phyloP scores from a whole-genome alignment of 2,113 vertebrate genomes.

The Nestor notabilis region DNA sequence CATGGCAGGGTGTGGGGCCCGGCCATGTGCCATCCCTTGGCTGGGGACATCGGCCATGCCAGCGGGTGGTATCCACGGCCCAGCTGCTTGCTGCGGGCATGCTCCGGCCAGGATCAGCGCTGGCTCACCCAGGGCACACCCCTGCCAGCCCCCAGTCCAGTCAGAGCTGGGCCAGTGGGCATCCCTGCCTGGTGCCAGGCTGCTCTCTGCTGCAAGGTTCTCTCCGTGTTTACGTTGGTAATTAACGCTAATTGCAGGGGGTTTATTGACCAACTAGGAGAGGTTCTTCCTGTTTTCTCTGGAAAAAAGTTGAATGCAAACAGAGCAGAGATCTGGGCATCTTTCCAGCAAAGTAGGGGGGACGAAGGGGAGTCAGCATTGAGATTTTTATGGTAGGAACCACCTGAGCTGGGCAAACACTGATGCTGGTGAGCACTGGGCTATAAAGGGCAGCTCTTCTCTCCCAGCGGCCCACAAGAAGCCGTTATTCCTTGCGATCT shows the following conservation, averaged over 20 bases:
- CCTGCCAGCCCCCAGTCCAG: fast-evolving
- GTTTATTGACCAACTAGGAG: conserved; percentile 57
- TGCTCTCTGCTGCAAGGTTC: not conserved
- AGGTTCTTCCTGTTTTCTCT: conserved; percentile 40
- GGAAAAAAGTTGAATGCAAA: not conserved
- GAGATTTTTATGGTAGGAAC: conserved; percentile 18
- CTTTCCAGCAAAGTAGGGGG: not conserved
- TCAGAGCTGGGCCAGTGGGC: not conserved
- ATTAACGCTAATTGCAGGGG: not conserved
- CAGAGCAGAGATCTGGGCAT: not conserved
- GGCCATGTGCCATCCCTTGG: fast-evolving
- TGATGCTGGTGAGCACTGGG: not conserved
- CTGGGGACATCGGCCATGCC: fast-evolving
- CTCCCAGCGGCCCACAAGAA: fast-evolving
- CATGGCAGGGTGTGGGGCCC: not conserved
- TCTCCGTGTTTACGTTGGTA: not conserved
- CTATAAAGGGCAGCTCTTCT: conserved; percentile 32
- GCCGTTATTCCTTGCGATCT: not conserved
- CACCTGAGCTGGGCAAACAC: conserved; percentile 46
- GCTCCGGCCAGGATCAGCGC: not conserved
- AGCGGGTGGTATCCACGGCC: fast-evolving
- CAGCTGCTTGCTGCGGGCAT: fast-evolving
- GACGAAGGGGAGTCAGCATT: not conserved
- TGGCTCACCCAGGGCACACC: not conserved
- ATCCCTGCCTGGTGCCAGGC: not conserved